Percentiles rank a stretch among this genome's conserved stretches.
Conservation (phyloP, 2,888 invertebrate genomes). For the Digitonthophagus gazella region DNA sequence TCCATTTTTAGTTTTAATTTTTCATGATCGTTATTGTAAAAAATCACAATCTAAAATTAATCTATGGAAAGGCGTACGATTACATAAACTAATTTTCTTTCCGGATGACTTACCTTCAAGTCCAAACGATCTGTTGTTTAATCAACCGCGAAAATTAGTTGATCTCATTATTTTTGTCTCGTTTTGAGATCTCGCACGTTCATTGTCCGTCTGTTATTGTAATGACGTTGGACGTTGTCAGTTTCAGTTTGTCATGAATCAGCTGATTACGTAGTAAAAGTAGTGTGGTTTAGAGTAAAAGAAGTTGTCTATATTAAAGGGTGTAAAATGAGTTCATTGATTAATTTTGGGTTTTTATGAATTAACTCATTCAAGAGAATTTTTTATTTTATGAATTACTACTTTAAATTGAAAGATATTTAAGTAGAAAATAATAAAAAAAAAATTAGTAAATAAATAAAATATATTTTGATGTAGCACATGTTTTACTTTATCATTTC, state of each 20-base stretch:
- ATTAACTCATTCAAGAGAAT: neutral
- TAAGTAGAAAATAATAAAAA: too few relatives aligned
- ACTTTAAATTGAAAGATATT: neutral
- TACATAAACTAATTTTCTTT: too few relatives aligned
- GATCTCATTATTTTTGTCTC: too few relatives aligned
- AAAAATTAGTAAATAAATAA: neutral
- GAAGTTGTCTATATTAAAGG: neutral
- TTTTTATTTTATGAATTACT: neutral
- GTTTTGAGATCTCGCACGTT: neutral
- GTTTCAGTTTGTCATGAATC: neutral
- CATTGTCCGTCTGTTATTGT: neutral
- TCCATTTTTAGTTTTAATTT: constrained; percentile 31
- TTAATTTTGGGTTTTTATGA: neutral
- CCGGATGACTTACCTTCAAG: too few relatives aligned
- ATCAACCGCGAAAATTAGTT: too few relatives aligned
- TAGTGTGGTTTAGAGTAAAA: neutral
- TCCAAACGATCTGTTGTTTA: too few relatives aligned
- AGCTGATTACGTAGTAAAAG: neutral
- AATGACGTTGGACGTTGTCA: neutral
- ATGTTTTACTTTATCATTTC: neutral
- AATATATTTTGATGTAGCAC: neutral
- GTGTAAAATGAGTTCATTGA: neutral
- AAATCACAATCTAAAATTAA: too few relatives aligned
- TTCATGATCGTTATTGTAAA: too few relatives aligned
- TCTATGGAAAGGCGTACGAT: too few relatives aligned